Percentiles rank a stretch among this genome's conserved stretches.
Conservation (phyloP, 2,113 vertebrate genomes). For the Dipodomys stephensi region DNA sequence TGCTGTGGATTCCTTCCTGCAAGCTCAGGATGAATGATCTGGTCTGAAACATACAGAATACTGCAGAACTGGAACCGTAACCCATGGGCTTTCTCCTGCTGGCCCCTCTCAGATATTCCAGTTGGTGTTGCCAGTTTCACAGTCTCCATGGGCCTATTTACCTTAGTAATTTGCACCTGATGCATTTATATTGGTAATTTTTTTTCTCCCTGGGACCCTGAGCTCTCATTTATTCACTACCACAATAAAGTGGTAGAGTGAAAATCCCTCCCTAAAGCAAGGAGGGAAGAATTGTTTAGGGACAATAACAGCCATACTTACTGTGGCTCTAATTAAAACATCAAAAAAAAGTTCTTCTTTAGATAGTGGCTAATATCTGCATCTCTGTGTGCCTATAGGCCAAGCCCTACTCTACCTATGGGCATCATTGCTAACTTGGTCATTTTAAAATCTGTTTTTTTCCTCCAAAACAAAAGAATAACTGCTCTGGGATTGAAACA, state of each 20-base stretch:
- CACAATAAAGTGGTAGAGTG: constrained; percentile 71
- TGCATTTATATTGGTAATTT: constrained; percentile 78
- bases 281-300: constrained; percentile 55
- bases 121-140: constrained; percentile 70
- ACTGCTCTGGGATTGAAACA: constrained; percentile 71
- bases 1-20: constrained; percentile 72
- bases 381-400: constrained; percentile 54
- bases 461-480: constrained; percentile 70
- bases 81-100: constrained; percentile 71
- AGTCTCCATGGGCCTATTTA: constrained; percentile 71
- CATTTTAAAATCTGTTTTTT: constrained; percentile 65
- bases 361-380: constrained; percentile 58
- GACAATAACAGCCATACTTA: constrained; percentile 59
- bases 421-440: constrained; percentile 52
- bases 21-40: constrained; percentile 71
- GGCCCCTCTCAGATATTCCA: constrained; percentile 58
- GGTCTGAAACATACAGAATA: constrained; percentile 53
- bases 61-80: constrained; percentile 52
- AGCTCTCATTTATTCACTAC: constrained; percentile 76
- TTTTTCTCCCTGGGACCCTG: constrained; percentile 75
- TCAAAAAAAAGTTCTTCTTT: constrained; percentile 56
- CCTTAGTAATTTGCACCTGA: constrained; percentile 80
- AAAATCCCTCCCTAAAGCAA: constrained; percentile 70
- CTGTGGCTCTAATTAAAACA: constrained; percentile 78
- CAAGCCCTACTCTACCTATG: constrained; percentile 8